These are phyloP conservation scores for Atta colombica DNA, from an alignment of 1,140 invertebrate genomes.

Conservation along the genomic window DNA sequence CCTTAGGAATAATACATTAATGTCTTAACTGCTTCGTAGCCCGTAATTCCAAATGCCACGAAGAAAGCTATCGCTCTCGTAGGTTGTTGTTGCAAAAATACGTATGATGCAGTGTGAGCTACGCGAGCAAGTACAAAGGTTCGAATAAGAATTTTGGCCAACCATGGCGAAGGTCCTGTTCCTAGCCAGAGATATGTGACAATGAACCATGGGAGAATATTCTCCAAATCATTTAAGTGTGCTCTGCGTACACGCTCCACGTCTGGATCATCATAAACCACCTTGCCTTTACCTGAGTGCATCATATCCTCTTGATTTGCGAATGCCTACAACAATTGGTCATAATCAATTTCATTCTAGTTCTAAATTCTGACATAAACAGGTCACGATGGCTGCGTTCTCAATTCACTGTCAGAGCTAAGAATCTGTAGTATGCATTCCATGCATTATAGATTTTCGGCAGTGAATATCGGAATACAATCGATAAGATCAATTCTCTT, in stretches of 20 bases:
- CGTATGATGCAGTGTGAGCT: slow-evolving; percentile 89
- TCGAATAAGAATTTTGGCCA: slow-evolving; percentile 88
- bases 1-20: slow-evolving; percentile 79
- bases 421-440: too few relatives aligned
- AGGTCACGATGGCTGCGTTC: background rate
- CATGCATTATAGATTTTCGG: too few relatives aligned
- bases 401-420: too few relatives aligned
- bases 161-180: slow-evolving; percentile 86
- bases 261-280: slow-evolving; percentile 86
- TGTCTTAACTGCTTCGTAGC: slow-evolving; percentile 87
- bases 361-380: background rate
- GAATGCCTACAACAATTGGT: slow-evolving; percentile 86
- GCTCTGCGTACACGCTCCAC: slow-evolving; percentile 89
- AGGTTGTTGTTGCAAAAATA: slow-evolving; percentile 88
- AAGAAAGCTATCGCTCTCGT: slow-evolving; percentile 87
- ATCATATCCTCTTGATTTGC: slow-evolving; percentile 87
- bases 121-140: slow-evolving; percentile 88
- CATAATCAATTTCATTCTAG: slow-evolving; percentile 11
- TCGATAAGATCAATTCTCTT: background rate
- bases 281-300: slow-evolving; percentile 79
- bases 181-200: slow-evolving; percentile 88
- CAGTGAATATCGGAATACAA: too few relatives aligned
- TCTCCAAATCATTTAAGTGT: slow-evolving; percentile 91
- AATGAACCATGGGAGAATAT: slow-evolving; percentile 89
- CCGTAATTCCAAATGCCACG: slow-evolving; percentile 84